Conservation (phyloP, 1,140 invertebrate genomes). For the Phortica variegata region DNA sequence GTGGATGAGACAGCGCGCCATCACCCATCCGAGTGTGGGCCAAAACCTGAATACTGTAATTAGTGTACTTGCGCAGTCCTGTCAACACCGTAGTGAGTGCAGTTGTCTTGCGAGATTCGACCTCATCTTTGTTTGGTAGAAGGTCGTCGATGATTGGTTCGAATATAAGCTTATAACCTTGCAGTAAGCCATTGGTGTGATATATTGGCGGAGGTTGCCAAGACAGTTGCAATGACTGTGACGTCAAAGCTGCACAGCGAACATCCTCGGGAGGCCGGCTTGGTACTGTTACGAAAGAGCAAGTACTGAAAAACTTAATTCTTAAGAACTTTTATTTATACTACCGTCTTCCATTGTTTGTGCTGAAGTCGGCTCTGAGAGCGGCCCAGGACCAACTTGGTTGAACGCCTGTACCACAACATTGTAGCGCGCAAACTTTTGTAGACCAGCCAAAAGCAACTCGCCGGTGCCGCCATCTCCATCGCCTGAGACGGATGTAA, state of each 20-base stretch:
- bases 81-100: constrained; percentile 68
- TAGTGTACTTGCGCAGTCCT: constrained; percentile 74
- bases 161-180: constrained; percentile 79
- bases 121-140: constrained; percentile 60
- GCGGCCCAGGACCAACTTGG: constrained; percentile 77
- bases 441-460: constrained; percentile 65
- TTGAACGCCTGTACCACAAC: constrained; percentile 86
- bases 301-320: too few species aligned
- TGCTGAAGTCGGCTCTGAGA: constrained; percentile 71
- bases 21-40: constrained; percentile 82
- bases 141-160: constrained; percentile 64
- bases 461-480: constrained; percentile 69
- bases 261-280: constrained; percentile 73
- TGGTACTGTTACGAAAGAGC: constrained; percentile 62
- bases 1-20: constrained; percentile 68
- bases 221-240: constrained; percentile 75
- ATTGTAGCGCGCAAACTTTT: constrained; percentile 77
- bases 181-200: constrained; percentile 76
- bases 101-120: constrained; percentile 70
- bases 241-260: constrained; percentile 69
- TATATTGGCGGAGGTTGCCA: constrained; percentile 80
- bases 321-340: background rate
- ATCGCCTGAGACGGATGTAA: constrained; percentile 69
- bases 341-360: constrained; percentile 83
- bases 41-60: constrained; percentile 83